Base-by-base conservation (phyloP, 2,888 invertebrate species). In the Lypha dubia region DNA sequence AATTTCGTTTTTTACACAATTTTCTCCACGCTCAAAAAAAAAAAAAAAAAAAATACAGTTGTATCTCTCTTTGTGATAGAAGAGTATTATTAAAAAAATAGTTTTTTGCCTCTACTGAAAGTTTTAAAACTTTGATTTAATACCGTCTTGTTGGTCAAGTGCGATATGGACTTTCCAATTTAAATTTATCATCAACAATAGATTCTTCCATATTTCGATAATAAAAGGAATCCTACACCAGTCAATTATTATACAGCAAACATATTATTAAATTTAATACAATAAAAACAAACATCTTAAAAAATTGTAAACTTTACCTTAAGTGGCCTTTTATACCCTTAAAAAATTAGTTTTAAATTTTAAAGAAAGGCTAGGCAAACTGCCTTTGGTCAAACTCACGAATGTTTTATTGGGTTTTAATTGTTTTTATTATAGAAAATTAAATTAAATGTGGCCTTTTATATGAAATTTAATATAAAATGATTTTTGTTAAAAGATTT, bases 171-270 rank as follows among this genome's bases (percentile, higher is more conserved):
- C 58, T 68, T 74, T 65, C 5, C 1, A 58, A 67, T 22, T 49
- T 35, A 56, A 49, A 63, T 65, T 63, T 65, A 73, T 81, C 81
- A 81, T 81, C 60, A 17, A 73, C 2, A 58, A 49, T n/a, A 35
- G 35, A 56, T 71, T 82, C 76, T 75, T 76, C 58, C 80, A 73
- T 73, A 49, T 71, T 79, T 56, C 8, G 8, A 32, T 73, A 58
- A 80, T 13, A 65, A 58, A n/a, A 41, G 22, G 7, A 38, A 77
- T 44, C 15, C 22, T n/a, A 49, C 56, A 56, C 9, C 79, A 71
- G 38, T 56, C 56, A 79, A 41, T 41, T 65, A 56, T 58, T 22
- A 60, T 20, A 62, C 22, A 71, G 56, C 24, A 65, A 79, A 65
- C 46, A 44, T 32, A 24, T 65, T 38, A 28, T 35, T 46, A 63